Evolutionary conservation across 2,113 vertebrate genomes (phyloP).

Genomic region (Ranitomeya imitator): DNA sequence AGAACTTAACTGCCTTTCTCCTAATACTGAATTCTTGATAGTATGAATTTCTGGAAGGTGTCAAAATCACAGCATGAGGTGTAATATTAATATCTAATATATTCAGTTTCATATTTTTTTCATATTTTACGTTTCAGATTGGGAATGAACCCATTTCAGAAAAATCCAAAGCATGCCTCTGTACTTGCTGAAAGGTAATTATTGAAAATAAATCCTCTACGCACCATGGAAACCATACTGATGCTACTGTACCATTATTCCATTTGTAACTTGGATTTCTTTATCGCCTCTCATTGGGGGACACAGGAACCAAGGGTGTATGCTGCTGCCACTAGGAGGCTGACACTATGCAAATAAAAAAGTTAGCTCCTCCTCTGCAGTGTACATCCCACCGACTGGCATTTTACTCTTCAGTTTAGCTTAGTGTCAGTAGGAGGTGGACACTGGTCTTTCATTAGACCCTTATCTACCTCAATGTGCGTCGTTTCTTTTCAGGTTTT

Average conservation of each 20-base stretch:
- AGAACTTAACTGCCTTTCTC: no score
- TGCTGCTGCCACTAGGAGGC: no score
- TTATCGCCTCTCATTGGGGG: no score
- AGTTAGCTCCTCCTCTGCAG: no score
- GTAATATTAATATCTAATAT: background rate
- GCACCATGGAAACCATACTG: background rate
- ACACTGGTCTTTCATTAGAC: no score
- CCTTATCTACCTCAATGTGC: no score
- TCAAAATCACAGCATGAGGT: background rate
- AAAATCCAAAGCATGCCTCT: constrained; percentile 91
- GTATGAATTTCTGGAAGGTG: background rate
- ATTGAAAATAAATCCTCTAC: background rate
- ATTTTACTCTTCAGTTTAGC: no score
- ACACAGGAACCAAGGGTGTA: no score
- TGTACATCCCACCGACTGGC: no score
- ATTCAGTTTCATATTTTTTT: background rate
- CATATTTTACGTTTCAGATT: constrained; percentile 71
- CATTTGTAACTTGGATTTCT: background rate
- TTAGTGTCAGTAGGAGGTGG: no score
- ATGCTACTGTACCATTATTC: background rate
- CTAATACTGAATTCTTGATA: background rate
- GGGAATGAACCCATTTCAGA: constrained; percentile 94
- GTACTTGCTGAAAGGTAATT: constrained; percentile 88
- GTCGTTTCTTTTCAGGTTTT: no score
- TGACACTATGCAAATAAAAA: no score